These are phyloP conservation scores for Papilio helenus DNA, from an alignment of 1,140 invertebrate species.

Conservation along the genomic window DNA sequence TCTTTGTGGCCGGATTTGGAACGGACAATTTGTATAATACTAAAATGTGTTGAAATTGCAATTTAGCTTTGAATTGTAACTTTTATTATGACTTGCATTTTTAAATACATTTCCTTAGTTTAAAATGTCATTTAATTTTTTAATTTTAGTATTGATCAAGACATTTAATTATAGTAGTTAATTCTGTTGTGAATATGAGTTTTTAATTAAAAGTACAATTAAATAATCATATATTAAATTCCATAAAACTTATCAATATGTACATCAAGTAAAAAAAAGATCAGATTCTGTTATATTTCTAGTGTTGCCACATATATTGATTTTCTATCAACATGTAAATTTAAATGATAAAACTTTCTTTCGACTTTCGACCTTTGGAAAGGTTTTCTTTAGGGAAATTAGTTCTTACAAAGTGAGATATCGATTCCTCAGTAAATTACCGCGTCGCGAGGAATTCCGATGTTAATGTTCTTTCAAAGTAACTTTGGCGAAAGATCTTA, in stretches of 20 bases:
- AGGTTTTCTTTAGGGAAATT: neutral
- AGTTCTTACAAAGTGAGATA: conserved; percentile 18
- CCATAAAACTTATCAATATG: too few species aligned
- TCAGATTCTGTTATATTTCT: neutral
- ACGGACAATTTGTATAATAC: conserved; percentile 16
- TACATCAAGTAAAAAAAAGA: neutral
- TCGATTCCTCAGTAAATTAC: conserved; percentile 15
- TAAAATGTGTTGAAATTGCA: neutral
- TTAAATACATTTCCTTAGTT: neutral
- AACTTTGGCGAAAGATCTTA: conserved; percentile 30
- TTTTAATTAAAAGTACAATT: too few species aligned
- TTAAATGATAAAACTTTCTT: conserved; percentile 3
- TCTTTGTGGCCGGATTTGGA: conserved; percentile 6
- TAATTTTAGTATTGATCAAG: too few species aligned
- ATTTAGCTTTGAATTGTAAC: conserved; percentile 5
- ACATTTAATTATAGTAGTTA: too few species aligned
- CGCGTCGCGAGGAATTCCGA: neutral
- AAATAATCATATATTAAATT: too few species aligned
- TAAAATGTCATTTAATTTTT: neutral
- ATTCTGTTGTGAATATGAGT: too few species aligned
- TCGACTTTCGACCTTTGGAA: neutral
- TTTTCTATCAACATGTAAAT: neutral
- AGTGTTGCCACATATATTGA: neutral
- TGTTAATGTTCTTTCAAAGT: conserved; percentile 33
- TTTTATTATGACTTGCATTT: neutral